Evolutionary conservation across 2,888 invertebrate genomes (phyloP), one percentile per base, ranked within the genome.

Genomic region (Alloscopus bannaensis): DNA sequence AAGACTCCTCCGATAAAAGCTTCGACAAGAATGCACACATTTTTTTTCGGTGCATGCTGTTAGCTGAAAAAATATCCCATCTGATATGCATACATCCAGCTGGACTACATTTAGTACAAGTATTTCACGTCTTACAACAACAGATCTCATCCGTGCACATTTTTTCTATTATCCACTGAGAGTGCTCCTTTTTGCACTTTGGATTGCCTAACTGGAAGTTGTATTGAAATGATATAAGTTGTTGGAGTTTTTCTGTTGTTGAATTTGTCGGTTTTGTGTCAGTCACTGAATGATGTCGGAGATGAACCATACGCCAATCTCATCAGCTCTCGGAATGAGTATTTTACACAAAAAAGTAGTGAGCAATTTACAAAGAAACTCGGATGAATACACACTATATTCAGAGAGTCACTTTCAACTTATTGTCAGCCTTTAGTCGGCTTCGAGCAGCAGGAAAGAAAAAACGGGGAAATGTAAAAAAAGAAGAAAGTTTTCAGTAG

Each of bases 381-480:
- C n/a, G n/a, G n/a, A n/a, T n/a, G n/a, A n/a, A n/a, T n/a, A n/a
- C n/a, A n/a, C n/a, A n/a, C n/a, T n/a, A n/a, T n/a, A n/a, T n/a
- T n/a, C n/a, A n/a, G n/a, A n/a, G n/a, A n/a, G n/a, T n/a, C n/a
- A n/a, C n/a, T n/a, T n/a, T n/a, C n/a, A n/a, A n/a, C n/a, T n/a
- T n/a, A 36, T 36, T 59, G 59, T 36, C 20, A 20, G 6, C n/a
- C n/a, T n/a, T n/a, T n/a, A n/a, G n/a, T n/a, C n/a, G n/a, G n/a
- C n/a, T n/a, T 11, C 22, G 20, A 60, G 60, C 22, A 26, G 8
- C 36, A 60, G 60, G 28, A 26, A 60, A 36, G 13, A 36, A 13
- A 36, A 8, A 24, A 45, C 47, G 60, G 50, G 40, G 52, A 64
- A 72, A 59, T 26, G 40, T 47, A n/a, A 70, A 42, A 71, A 62